Evolutionary conservation across 1,140 invertebrate genomes (phyloP).

Genomic region (Drosophila punjabiensis): DNA sequence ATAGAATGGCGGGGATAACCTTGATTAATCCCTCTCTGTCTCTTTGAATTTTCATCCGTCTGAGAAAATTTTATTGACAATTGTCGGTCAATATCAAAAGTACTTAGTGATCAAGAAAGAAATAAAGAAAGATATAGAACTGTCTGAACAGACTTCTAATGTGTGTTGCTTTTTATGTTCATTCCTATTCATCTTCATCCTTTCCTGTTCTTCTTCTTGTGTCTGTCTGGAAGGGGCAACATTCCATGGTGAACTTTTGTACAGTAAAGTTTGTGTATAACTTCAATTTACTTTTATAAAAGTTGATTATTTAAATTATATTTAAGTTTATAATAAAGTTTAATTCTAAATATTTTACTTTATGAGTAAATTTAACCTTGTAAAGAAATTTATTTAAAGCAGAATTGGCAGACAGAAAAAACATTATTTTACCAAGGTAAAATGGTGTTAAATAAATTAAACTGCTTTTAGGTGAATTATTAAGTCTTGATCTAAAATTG

Average conservation of each 20-base stretch:
- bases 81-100: slow-evolving; percentile 64
- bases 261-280: slow-evolving; percentile 13
- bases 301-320: not conserved
- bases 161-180: not conserved
- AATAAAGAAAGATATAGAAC: not conserved
- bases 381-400: not conserved
- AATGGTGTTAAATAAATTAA: not conserved
- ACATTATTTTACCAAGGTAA: not conserved
- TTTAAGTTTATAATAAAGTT: not conserved
- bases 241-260: slow-evolving; percentile 7
- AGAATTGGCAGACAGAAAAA: not conserved
- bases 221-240: slow-evolving; percentile 23
- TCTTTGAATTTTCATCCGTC: slow-evolving; percentile 7
- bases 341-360: not conserved
- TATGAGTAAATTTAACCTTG: not conserved
- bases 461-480: not conserved
- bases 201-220: slow-evolving; percentile 22
- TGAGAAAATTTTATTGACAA: slow-evolving; percentile 59
- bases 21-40: slow-evolving; percentile 35
- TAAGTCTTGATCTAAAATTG: not conserved
- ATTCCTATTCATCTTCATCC: slow-evolving; percentile 1
- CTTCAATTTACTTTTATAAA: too few relatives aligned
- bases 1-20: slow-evolving; percentile 41
- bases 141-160: not conserved
- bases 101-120: not conserved